Base-by-base conservation (phyloP, 2,113 vertebrate species). In the Orthochromis indermauri region DNA sequence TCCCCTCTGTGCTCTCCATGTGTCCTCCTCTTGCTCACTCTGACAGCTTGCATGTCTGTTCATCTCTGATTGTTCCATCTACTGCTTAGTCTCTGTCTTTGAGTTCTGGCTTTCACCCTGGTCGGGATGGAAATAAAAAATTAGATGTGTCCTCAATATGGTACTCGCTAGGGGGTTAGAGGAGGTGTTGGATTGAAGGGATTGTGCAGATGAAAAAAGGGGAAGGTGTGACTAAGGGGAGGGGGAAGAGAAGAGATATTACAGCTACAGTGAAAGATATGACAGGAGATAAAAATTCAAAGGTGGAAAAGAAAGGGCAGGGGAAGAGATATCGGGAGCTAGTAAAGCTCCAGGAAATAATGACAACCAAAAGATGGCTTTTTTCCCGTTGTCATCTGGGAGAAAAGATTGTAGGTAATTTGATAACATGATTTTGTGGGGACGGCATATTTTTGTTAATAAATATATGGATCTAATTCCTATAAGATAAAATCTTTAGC, bases 61-160 rank as follows among this genome's bases (percentile, higher is more conserved):
- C 61, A 14, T 79, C 88, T 86, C 45, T 51, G 47, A 66, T 90
- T 90, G 47, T 92, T 96, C 96, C 95, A 33, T 88, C 47, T 82
- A 55, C 78, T 83, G 11, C 79, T 80, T 81, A 51, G 40, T 82
- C 85, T 83, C 51, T 90, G 37, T 88, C 57, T 86, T 47, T 61
- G 42, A 66, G 78, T 63, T 82, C 68, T 61, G 83, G 53, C 31
- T 90, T 78, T 78, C 68, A 47, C 37, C 26, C 28, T 1, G n/a
- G 78, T 51, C 10, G 12, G 47, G 80, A 73, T 59, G 66, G 59
- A 80, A 82, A 84, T 71, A 82, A 28, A 86, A 76, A 71, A 86
- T 10, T 28, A 54, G 82, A 90, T 85, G n/a, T 63, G 53, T 86
- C 84, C 80, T 82, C 80, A 55, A 51, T 86, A 55, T 79, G 96